A percentile compares a stretch with the other conserved stretches of the same genome.
phyloP scores from a whole-genome alignment of 2,113 vertebrate species.

The Sprattus sprattus region DNA sequence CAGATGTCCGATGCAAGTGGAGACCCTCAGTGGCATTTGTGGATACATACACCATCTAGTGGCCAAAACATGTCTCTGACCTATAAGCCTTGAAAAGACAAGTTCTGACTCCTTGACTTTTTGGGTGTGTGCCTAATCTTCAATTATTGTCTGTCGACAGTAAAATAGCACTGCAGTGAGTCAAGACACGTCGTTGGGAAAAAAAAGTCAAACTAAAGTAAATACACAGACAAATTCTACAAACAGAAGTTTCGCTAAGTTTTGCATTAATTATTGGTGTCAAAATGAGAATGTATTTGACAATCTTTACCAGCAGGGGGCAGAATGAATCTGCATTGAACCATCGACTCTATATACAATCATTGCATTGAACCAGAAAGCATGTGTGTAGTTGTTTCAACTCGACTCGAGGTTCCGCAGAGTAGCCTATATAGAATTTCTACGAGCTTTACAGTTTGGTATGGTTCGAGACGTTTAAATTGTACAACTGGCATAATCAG shows the following conservation, averaged over 20 bases:
- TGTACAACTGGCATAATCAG: no score
- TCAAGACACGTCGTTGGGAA: background rate
- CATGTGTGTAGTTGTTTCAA: no score
- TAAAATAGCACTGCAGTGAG: background rate
- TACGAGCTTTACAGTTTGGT: no score
- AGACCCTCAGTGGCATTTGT: background rate
- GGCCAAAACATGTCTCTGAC: slow-evolving; percentile 31
- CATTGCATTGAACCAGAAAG: no score
- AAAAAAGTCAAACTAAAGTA: background rate
- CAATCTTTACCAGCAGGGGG: background rate
- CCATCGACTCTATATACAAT: no score
- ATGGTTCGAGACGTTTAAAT: no score
- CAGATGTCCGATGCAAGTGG: background rate
- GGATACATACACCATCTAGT: slow-evolving; percentile 35
- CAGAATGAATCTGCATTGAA: background rate
- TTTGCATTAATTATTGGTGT: background rate
- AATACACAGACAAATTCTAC: background rate
- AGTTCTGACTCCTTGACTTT: background rate
- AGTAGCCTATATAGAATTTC: no score
- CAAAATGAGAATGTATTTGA: background rate
- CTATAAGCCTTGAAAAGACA: slow-evolving; percentile 29
- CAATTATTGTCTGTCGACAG: background rate
- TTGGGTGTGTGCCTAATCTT: no score
- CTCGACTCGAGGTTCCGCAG: no score
- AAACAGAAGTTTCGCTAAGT: background rate